A percentile compares a stretch with the other conserved stretches of the same genome.
Evolutionary conservation across 2,888 invertebrate species (phyloP).

Genomic region (Notocelia uddmanniana): DNA sequence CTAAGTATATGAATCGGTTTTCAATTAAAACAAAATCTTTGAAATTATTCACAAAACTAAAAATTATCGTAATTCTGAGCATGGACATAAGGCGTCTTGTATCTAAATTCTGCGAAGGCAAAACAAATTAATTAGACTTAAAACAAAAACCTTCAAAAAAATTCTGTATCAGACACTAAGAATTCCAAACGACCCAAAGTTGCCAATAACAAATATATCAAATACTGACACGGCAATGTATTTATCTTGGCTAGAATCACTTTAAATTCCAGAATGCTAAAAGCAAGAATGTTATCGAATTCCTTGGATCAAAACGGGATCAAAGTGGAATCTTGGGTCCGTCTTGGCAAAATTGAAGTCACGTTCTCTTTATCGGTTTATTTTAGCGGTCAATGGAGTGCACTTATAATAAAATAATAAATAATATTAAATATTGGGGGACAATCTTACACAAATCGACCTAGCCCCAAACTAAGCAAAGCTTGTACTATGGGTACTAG

Average conservation of each 20-base stretch:
- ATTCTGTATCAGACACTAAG: neutral
- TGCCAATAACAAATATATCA: slow-evolving; percentile 19
- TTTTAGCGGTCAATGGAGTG: neutral
- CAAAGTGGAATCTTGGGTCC: slow-evolving; percentile 33
- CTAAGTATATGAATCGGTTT: no score
- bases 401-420: no score
- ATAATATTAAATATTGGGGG: no score
- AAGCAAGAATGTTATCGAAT: slow-evolving; percentile 33
- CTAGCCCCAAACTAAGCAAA: no score
- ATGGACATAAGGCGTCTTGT: neutral
- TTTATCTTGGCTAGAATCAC: slow-evolving; percentile 11
- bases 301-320: slow-evolving; percentile 31
- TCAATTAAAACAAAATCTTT: no score
- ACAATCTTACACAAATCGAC: no score
- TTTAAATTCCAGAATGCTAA: slow-evolving; percentile 29
- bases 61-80: neutral
- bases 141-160: neutral
- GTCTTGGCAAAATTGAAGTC: neutral
- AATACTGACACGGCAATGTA: slow-evolving; percentile 16
- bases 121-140: neutral
- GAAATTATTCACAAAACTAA: no score
- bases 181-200: neutral
- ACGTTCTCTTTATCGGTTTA: neutral
- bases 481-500: no score
- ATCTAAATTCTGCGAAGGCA: neutral